Evolutionary conservation across 2,797 vertebrate species (phyloP), one percentile per base, ranked within the genome.

Genomic region (Bradypus variegatus): DNA sequence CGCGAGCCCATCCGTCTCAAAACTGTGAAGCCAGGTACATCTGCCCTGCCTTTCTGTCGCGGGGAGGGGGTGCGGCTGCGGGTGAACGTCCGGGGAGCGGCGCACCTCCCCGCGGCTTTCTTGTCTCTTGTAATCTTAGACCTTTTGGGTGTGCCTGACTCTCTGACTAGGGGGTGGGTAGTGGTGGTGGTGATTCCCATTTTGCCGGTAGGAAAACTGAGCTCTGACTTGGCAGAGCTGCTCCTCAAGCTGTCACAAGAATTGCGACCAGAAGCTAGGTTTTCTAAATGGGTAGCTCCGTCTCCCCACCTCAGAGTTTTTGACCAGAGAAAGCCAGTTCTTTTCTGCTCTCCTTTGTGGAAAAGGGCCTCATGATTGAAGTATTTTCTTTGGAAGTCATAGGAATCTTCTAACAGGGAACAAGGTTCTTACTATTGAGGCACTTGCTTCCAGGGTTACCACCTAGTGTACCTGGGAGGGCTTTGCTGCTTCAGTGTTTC

Each of bases 1-100:
- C 98, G 98, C 94, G 99, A 99, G 95, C 99, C 99, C 67, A 96
- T 99, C 93, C 98, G 98, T 77, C 97, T 99, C 95, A 99, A 99
- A 98, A 98, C 98, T 5, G 98, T 99, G 94, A 99, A 98, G 95
- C 98, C 99, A 97, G 99, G 99, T 99, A 95, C 89, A 95, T 81
- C 55, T 45, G 16, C 72, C 64, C 60, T 53, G 55, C 79, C 33
- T 12, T 33, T 55, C 73, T 2, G 60, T 33, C 6, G 14, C 29
- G 6, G 25, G 70, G 55, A 2, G 1, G 6, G 27, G 84, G 73
- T n/a, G 55, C 55, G 5, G 31, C 36, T 25, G 6, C 21, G 9
- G 88, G 78, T 55, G 92, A 93, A 91, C n/a, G 73, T 36, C 62
- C 83, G 5, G 75, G 91, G 75, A 18, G 77, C 31, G 1, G 67